Percentiles rank a stretch among this genome's conserved stretches.
Conservation (phyloP, 2,113 vertebrate species). For the Tringa solitaria region DNA sequence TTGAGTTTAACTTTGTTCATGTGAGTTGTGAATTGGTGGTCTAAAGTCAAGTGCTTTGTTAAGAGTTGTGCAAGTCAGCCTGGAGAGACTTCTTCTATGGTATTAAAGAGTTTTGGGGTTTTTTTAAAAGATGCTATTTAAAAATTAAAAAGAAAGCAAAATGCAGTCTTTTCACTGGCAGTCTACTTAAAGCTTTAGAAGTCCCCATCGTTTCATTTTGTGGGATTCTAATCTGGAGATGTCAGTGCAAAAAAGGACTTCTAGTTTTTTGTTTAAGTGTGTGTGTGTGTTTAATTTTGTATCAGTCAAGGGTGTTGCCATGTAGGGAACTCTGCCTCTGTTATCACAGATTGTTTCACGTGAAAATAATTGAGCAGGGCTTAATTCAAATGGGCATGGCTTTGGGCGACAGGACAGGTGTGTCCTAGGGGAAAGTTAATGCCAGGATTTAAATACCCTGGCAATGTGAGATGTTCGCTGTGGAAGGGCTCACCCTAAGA, state of each 20-base stretch:
- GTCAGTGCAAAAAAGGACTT: neutral
- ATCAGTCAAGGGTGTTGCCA: neutral
- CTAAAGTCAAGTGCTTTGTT: neutral
- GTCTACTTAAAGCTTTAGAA: neutral
- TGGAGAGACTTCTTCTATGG: neutral
- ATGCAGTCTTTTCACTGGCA: neutral
- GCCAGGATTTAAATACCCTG: neutral
- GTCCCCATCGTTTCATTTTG: neutral
- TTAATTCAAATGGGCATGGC: neutral
- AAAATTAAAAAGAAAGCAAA: neutral
- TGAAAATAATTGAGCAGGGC: neutral
- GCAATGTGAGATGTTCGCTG: neutral
- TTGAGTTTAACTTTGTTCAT: neutral
- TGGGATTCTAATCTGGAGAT: neutral
- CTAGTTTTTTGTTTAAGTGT: accelerated
- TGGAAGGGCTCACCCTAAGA: neutral
- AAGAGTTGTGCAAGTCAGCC: neutral
- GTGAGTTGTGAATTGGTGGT: neutral
- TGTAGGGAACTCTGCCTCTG: neutral
- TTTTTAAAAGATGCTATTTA: neutral
- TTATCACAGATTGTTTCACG: neutral
- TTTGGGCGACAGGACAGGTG: neutral
- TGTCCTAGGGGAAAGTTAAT: neutral
- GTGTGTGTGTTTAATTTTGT: neutral
- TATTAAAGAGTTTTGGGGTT: neutral